Evolutionary conservation across 2,888 invertebrate species (phyloP).

Genomic region (Pterobdella sp.): DNA sequence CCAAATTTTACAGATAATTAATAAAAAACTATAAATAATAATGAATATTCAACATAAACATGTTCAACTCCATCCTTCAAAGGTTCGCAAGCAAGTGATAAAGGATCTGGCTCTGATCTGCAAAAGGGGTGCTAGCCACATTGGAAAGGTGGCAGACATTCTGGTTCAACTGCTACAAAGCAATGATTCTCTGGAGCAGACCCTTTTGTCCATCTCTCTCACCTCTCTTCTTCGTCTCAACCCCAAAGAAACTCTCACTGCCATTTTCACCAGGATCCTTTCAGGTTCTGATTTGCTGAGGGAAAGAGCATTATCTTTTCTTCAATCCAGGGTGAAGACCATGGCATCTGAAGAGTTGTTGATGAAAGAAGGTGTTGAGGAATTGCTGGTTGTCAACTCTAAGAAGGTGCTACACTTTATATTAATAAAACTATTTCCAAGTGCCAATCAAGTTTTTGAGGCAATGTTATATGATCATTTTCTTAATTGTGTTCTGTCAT

Average conservation of each 20-base stretch:
- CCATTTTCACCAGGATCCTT: slow-evolving; percentile 64
- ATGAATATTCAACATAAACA: too few relatives aligned
- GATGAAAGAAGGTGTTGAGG: slow-evolving; percentile 28
- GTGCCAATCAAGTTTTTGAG: background rate
- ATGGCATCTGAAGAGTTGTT: slow-evolving; percentile 72
- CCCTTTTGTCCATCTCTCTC: slow-evolving; percentile 73
- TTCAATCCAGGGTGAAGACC: slow-evolving; percentile 66
- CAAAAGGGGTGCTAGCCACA: slow-evolving; percentile 72
- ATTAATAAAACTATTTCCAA: too few relatives aligned
- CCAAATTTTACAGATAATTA: too few relatives aligned
- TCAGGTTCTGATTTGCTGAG: slow-evolving; percentile 65
- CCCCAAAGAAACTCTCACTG: slow-evolving; percentile 53
- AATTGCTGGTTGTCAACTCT: slow-evolving; percentile 24
- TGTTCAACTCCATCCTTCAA: too few relatives aligned
- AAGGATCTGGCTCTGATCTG: slow-evolving; percentile 80
- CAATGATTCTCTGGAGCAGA: slow-evolving; percentile 68
- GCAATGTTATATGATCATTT: background rate
- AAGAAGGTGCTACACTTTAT: slow-evolving; percentile 26
- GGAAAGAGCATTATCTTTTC: slow-evolving; percentile 78
- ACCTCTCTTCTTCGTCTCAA: slow-evolving; percentile 60
- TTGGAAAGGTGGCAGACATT: slow-evolving; percentile 80
- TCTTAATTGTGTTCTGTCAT: background rate
- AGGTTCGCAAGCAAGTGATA: slow-evolving; percentile 89
- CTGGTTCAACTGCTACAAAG: slow-evolving; percentile 80
- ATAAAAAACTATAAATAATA: too few relatives aligned